Evolutionary conservation across 2,113 vertebrate genomes (phyloP), one percentile per base, ranked within the genome.

Genomic region (Mormoops blainvillei): DNA sequence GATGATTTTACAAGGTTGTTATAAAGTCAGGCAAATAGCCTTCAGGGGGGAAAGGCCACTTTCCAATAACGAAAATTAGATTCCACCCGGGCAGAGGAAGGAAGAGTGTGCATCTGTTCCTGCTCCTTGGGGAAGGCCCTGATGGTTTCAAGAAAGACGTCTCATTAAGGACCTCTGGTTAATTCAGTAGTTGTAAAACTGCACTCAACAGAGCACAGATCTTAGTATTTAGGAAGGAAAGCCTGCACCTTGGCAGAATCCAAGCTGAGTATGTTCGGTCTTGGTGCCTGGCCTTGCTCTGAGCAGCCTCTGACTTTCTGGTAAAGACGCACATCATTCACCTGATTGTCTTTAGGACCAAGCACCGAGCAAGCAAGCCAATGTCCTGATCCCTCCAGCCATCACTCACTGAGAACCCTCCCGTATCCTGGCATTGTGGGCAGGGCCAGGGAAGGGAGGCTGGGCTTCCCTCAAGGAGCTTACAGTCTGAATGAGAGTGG

Each of bases 41-140:
- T 95, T 93, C 22, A 19, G 61, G 85, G 91, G 85, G 91, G 56
- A 93, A 96, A 96, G 94, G 85, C 90, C 91, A 89, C 48, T 94
- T 95, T 91, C 85, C 9, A 6, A 50, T 63, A 54, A 58, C 95
- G 93, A 80, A 82, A 98, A 97, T 97, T 97, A 96, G 96, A 95
- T 97, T 89, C 93, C 76, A 43, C 52, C 3, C 13, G 70, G 78
- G 61, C 90, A 74, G 24, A 91, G 92, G 88, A 93, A 96, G 91
- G 91, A 83, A 92, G 93, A 84, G 54, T 22, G 71, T 12, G 26
- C 63, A 61, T 96, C 65, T 92, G 83, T 48, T 89, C 26, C 70
- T 54, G 61, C 89, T 96, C 89, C 95, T 67, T 26, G 31, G 85
- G 74, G 95, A 86, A 95, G 68, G 43, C 71, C 81, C 38, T 82